These are phyloP conservation scores for Drosophila greeni DNA, from an alignment of 2,888 invertebrate genomes.

Conservation along the genomic window DNA sequence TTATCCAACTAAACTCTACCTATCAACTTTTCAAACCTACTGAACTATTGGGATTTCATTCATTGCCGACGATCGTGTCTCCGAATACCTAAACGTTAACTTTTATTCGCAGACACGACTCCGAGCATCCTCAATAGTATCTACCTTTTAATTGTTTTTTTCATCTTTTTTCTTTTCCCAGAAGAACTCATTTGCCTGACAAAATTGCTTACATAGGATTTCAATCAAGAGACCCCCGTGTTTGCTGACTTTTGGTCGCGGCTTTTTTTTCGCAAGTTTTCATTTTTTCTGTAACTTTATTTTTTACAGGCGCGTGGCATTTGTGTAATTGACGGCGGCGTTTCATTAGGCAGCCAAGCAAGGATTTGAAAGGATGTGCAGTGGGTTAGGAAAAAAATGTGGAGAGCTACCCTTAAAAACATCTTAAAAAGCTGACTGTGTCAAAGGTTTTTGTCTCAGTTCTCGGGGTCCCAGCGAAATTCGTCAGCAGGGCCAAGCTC, in stretches of 20 bases:
- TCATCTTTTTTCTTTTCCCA: neutral
- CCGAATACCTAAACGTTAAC: neutral
- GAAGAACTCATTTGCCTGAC: slow-evolving; percentile 42
- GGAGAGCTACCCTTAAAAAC: slow-evolving; percentile 67
- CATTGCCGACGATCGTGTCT: neutral
- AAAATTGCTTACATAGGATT: slow-evolving; percentile 65
- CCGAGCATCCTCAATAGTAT: slow-evolving; percentile 20
- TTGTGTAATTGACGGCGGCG: slow-evolving; percentile 68
- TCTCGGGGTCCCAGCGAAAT: slow-evolving; percentile 36
- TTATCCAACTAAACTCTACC: slow-evolving; percentile 32
- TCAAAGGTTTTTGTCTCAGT: slow-evolving; percentile 53
- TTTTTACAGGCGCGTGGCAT: slow-evolving; percentile 58
- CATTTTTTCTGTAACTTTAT: slow-evolving; percentile 41
- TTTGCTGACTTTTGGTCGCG: slow-evolving; percentile 60
- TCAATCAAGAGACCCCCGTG: slow-evolving; percentile 45
- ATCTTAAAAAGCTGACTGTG: slow-evolving; percentile 59
- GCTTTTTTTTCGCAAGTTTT: slow-evolving; percentile 33
- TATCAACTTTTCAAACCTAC: slow-evolving; percentile 34
- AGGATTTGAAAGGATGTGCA: slow-evolving; percentile 57
- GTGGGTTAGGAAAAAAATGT: slow-evolving; percentile 29
- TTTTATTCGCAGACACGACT: slow-evolving; percentile 55
- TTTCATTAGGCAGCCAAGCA: slow-evolving; percentile 64
- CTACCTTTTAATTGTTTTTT: slow-evolving; percentile 32
- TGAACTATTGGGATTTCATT: slow-evolving; percentile 31
- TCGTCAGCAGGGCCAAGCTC: neutral